These are phyloP conservation scores for Oncorhynchus nerka DNA, from an alignment of 2,113 vertebrate genomes.

Conservation along the genomic window DNA sequence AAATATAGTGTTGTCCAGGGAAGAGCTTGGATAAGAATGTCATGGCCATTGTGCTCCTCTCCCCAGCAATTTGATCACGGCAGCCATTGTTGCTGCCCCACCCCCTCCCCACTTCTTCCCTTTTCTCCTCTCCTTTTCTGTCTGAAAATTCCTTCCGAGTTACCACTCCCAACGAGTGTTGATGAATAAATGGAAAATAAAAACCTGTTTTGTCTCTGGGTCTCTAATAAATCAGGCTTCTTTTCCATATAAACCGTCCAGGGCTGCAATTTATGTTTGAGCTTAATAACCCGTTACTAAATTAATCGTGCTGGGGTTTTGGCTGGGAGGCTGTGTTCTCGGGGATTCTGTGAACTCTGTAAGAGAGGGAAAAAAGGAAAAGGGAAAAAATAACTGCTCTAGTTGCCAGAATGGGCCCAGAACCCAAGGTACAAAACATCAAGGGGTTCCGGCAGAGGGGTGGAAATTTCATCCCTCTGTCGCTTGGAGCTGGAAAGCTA, in stretches of 20 bases:
- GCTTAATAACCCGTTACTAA: constrained; percentile 84
- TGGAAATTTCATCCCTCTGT: constrained; percentile 54
- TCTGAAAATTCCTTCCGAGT: constrained; percentile 80
- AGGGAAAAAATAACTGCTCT: constrained; percentile 25
- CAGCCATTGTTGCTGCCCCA: constrained; percentile 2
- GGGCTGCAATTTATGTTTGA: constrained; percentile 87
- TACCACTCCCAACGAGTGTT: constrained; percentile 77
- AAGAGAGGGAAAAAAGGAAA: background rate
- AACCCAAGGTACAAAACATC: constrained; percentile 50
- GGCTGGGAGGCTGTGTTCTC: constrained; percentile 72
- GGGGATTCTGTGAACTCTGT: constrained; percentile 48
- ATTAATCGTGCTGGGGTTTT: constrained; percentile 86
- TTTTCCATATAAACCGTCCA: constrained; percentile 88
- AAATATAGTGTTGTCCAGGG: background rate
- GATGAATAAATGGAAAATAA: constrained; percentile 88
- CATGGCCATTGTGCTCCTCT: constrained; percentile 2
- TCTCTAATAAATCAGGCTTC: constrained; percentile 84
- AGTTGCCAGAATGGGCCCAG: constrained; percentile 20
- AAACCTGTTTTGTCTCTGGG: constrained; percentile 83
- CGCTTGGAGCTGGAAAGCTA: constrained; percentile 43
- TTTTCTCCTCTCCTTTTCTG: constrained; percentile 1
- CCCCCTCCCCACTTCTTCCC: constrained; percentile 6
- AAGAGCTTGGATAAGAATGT: constrained; percentile 2
- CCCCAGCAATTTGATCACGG: constrained; percentile 19
- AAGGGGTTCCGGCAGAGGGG: constrained; percentile 44